A percentile compares a stretch with the other conserved stretches of the same genome.
These are phyloP conservation scores for Phortica okadai DNA, from an alignment of 2,888 invertebrate species.

Conservation along the genomic window DNA sequence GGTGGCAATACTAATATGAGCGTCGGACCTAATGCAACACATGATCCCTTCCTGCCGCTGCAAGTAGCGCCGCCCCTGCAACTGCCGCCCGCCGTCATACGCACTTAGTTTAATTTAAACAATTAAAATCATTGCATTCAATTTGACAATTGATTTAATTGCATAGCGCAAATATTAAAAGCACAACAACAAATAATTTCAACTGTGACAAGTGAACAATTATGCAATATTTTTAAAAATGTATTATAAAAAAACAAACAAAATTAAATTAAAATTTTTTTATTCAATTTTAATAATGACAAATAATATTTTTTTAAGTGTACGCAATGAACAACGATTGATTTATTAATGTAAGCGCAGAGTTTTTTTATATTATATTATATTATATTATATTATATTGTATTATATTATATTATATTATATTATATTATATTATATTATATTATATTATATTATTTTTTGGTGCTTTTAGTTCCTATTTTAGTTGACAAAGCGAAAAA, in stretches of 20 bases:
- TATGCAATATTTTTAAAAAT: conserved; percentile 60
- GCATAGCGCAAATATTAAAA: not conserved
- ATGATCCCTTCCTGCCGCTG: conserved; percentile 48
- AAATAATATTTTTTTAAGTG: conserved; percentile 36
- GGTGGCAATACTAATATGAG: conserved; percentile 37
- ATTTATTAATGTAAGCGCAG: conserved; percentile 20
- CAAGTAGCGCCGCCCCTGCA: conserved; percentile 50
- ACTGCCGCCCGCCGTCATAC: conserved; percentile 52
- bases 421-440: not conserved
- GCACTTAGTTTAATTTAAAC: conserved; percentile 48
- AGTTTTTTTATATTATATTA: conserved; percentile 9
- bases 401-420: not conserved
- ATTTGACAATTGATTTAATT: not conserved
- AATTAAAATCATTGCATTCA: not conserved
- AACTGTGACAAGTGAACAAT: conserved; percentile 57
- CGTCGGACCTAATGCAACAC: conserved; percentile 5
- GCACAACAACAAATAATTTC: not conserved
- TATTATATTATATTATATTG: not conserved
- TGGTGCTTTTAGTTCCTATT: conserved; percentile 72
- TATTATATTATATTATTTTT: conserved; percentile 43
- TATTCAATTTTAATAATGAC: conserved; percentile 46
- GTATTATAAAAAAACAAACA: not conserved
- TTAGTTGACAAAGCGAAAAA: conserved; percentile 34
- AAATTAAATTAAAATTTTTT: conserved; percentile 15
- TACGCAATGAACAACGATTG: conserved; percentile 32